A percentile compares a stretch with the other conserved stretches of the same genome.
phyloP scores from a whole-genome alignment of 2,797 vertebrate genomes.

The Enteromius mattozi region DNA sequence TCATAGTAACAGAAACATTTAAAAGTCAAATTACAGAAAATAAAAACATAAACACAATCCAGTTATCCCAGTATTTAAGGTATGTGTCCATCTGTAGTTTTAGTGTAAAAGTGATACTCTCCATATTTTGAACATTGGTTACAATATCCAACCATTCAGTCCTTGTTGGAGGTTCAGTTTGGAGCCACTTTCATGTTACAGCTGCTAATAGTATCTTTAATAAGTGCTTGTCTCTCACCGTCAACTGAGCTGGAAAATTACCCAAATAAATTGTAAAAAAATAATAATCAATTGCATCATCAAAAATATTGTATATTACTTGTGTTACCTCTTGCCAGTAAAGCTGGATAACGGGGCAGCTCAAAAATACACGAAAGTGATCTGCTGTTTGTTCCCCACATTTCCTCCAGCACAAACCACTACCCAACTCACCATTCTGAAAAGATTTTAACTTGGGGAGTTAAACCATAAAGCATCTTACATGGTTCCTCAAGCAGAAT shows the following conservation, averaged over 20 bases:
- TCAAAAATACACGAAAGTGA: conserved; percentile 8
- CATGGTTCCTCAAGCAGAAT: too few species aligned
- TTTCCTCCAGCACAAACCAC: background rate
- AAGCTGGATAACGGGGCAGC: background rate
- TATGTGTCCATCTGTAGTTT: background rate
- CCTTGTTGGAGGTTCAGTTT: background rate
- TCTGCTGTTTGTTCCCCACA: background rate
- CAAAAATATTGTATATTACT: background rate
- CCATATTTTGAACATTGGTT: background rate
- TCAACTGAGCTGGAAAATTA: too few species aligned
- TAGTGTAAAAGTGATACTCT: background rate
- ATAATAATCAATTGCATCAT: background rate
- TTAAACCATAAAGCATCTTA: too few species aligned
- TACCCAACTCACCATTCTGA: too few species aligned
- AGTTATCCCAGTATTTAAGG: background rate
- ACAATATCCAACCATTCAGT: background rate
- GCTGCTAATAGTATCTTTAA: conserved; percentile 17
- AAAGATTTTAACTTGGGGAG: background rate
- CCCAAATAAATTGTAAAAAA: too few species aligned
- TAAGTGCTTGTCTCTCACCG: background rate
- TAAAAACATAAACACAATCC: background rate
- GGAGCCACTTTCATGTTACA: background rate
- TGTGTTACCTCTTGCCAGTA: conserved; percentile 6
- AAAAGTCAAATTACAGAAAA: too few species aligned
- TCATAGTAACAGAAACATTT: too few species aligned